These are phyloP conservation scores for Drosophila imparisetae DNA, from an alignment of 2,888 invertebrate species.

Conservation along the genomic window DNA sequence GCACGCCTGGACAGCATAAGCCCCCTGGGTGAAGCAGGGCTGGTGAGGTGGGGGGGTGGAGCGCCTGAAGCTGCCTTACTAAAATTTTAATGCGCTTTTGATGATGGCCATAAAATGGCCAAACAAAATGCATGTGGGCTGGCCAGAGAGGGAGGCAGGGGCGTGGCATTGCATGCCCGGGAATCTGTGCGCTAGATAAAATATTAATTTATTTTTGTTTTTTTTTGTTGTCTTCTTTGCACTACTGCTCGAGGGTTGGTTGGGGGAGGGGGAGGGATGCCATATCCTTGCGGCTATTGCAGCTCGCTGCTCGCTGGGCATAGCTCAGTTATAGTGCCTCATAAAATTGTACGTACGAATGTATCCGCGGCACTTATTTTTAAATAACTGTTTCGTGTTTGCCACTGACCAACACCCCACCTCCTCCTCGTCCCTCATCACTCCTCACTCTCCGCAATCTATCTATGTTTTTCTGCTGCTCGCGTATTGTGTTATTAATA, in stretches of 20 bases:
- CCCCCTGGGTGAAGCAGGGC: constrained; percentile 5
- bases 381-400: constrained; percentile 70
- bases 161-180: constrained; percentile 65
- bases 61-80: constrained; percentile 59
- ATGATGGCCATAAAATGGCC: constrained; percentile 79
- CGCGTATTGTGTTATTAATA: constrained; percentile 65
- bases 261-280: background rate
- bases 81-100: constrained; percentile 81
- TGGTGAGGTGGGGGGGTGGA: background rate
- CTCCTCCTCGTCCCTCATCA: background rate
- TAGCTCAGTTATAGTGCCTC: constrained; percentile 70
- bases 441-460: background rate
- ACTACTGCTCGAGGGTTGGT: background rate
- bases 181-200: constrained; percentile 79
- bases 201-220: constrained; percentile 75
- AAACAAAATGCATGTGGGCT: constrained; percentile 74
- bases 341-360: constrained; percentile 73
- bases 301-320: background rate
- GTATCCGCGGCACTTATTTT: constrained; percentile 62
- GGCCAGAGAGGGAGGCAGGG: background rate
- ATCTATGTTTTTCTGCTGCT: background rate
- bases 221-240: constrained; percentile 3
- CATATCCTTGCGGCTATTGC: constrained; percentile 45
- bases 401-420: constrained; percentile 22
- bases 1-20: constrained; percentile 65